phyloP scores from a whole-genome alignment of 2,888 invertebrate genomes.

The Notodromas monacha region DNA sequence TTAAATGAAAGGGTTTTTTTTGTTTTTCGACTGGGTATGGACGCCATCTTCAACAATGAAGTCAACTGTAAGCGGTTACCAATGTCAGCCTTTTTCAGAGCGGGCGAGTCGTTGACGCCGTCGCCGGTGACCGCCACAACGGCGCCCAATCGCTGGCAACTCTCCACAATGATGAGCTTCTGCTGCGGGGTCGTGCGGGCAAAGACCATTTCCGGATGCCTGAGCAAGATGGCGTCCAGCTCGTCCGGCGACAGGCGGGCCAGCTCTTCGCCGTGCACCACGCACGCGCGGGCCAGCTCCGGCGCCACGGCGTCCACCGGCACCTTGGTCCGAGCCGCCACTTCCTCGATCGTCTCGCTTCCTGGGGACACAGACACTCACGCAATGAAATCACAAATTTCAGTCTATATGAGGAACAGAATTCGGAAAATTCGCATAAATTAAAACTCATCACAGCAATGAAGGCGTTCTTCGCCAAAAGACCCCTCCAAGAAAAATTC shows the following conservation, averaged over 20 bases:
- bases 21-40: constrained; percentile 23
- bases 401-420: no score
- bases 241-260: constrained; percentile 14
- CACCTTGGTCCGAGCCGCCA: constrained; percentile 11
- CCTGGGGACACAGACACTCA: no score
- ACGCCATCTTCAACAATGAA: constrained; percentile 24
- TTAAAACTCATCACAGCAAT: no score
- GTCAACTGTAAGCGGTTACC: no score
- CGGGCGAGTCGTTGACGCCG: no score
- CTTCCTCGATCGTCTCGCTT: no score
- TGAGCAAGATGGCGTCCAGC: constrained; percentile 22
- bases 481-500: not conserved
- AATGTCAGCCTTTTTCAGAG: no score
- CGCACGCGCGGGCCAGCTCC: constrained; percentile 12
- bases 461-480: no score
- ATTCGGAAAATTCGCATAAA: no score
- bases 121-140: no score
- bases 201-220: constrained; percentile 35
- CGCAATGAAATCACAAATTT: no score
- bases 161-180: constrained; percentile 22
- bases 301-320: constrained; percentile 13
- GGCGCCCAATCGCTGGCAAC: constrained; percentile 22
- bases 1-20: no score
- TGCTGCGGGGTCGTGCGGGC: constrained; percentile 22
- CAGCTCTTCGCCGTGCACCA: constrained; percentile 11